phyloP scores from a whole-genome alignment of 2,888 invertebrate species.

The Scrobipalpa atriplicella region DNA sequence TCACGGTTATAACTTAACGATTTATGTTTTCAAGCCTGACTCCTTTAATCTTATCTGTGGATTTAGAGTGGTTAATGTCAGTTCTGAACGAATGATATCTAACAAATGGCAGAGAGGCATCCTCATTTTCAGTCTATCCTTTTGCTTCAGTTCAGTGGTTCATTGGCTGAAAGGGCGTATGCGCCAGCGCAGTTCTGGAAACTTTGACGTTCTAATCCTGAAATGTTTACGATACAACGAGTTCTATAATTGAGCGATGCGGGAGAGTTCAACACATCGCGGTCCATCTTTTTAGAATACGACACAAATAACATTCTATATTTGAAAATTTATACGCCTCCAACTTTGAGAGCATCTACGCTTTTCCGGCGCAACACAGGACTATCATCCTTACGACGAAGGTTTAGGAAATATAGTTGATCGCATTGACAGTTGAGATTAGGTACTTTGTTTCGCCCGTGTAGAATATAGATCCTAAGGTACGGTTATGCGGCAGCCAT shows the following conservation, averaged over 20 bases:
- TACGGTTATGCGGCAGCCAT: conserved; percentile 78
- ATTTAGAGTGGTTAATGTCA: conserved; percentile 34
- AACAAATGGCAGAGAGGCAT: conserved; percentile 64
- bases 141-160: conserved; percentile 45
- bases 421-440: conserved; percentile 38
- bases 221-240: conserved; percentile 68
- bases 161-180: conserved; percentile 56
- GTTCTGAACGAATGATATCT: conserved; percentile 45
- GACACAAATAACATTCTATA: conserved; percentile 83
- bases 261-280: conserved; percentile 82
- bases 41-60: conserved; percentile 32
- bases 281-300: conserved; percentile 83
- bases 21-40: conserved; percentile 18
- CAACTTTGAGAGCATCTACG: conserved; percentile 67
- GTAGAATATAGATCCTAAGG: conserved; percentile 70
- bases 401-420: conserved; percentile 48
- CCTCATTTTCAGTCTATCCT: conserved; percentile 50
- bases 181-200: conserved; percentile 46
- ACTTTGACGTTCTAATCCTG: conserved; percentile 61
- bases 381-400: conserved; percentile 53
- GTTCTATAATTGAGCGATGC: conserved; percentile 82
- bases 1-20: conserved; percentile 12
- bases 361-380: conserved; percentile 42
- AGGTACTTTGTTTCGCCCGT: conserved; percentile 62
- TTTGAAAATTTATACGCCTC: conserved; percentile 79